Evolutionary conservation across 2,888 invertebrate genomes (phyloP), one percentile per base, ranked within the genome.

Genomic region (Sinotaia quadrata): DNA sequence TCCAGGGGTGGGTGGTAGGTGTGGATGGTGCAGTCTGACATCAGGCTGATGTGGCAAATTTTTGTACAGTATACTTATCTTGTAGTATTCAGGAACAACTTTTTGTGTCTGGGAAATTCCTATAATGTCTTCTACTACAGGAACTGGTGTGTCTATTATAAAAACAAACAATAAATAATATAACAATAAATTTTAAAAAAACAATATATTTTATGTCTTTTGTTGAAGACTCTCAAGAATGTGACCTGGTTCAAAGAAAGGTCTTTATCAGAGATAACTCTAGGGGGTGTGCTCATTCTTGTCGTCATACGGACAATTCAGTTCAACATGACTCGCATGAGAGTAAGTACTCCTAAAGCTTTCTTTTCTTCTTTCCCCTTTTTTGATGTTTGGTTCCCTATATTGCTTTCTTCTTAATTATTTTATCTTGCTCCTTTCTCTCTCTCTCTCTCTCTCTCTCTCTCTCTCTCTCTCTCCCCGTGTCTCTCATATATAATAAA

Each of bases 281-380:
- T 99, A 8, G 98, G 98, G 4, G 98, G 98, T 7, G 91, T 99
- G 18, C 91, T 96, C 81, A 94, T 98, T 68, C 90, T 98, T 63
- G 96, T 99, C 2, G 94, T 99, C n/a, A 94, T 97, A 34, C 91
- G 98, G 71, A 98, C 98, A 7, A 93, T 99, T 81, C 98, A 99
- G 87, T 97, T 95, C 90, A 99, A 99, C 87, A 97, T 98, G 93
- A 91, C 97, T 72, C 93, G 97, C 85, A 97, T 96, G 91, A 91
- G 97, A 77, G 93, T 92, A 85, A 87, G 90, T 76, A 29, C 2
- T 54, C 1, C 27, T 27, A 12, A 41, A 12, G 41, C 15, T n/a
- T n/a, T n/a, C n/a, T n/a, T n/a, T 41, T 41, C 44, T 41, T n/a
- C 15, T n/a, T 41, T n/a, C 15, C 44, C 15, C 44, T 41, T n/a